phyloP scores from a whole-genome alignment of 2,113 vertebrate species.

The Isichthys henryi region DNA sequence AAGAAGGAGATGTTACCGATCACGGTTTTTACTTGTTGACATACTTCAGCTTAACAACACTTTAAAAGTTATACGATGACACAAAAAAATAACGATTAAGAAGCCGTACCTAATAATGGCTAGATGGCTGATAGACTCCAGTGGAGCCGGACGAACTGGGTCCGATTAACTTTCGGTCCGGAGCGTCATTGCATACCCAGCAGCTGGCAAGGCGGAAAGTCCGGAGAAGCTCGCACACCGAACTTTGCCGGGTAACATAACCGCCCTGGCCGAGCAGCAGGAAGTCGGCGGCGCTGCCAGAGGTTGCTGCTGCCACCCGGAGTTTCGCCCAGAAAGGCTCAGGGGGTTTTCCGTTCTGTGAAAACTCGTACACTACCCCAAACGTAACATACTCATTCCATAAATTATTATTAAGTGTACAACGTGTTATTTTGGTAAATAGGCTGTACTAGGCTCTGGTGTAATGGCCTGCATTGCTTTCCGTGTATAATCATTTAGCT shows the following conservation, averaged over 20 bases:
- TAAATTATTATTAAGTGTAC: not conserved
- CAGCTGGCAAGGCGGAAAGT: not conserved
- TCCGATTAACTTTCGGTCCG: not conserved
- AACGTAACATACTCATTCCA: not conserved
- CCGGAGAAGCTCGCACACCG: not conserved
- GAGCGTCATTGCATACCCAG: not conserved
- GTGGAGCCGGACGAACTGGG: not conserved
- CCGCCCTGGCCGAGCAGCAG: not conserved
- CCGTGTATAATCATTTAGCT: not conserved
- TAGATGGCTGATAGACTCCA: not conserved
- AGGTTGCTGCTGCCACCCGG: not conserved
- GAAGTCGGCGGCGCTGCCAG: not conserved
- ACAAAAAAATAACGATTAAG: not conserved
- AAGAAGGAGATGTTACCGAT: not conserved
- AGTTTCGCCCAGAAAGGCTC: not conserved
- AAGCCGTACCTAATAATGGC: not conserved
- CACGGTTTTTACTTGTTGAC: not conserved
- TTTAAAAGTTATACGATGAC: not conserved
- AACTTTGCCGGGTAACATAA: not conserved
- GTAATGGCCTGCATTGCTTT: not conserved
- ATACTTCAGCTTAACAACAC: not conserved
- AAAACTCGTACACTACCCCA: not conserved
- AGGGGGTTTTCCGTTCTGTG: too few relatives aligned
- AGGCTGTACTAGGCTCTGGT: not conserved
- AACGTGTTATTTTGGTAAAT: not conserved